Evolutionary conservation across 2,888 invertebrate species (phyloP), one percentile per base, ranked within the genome.

Genomic region (Thereva nobilitata): DNA sequence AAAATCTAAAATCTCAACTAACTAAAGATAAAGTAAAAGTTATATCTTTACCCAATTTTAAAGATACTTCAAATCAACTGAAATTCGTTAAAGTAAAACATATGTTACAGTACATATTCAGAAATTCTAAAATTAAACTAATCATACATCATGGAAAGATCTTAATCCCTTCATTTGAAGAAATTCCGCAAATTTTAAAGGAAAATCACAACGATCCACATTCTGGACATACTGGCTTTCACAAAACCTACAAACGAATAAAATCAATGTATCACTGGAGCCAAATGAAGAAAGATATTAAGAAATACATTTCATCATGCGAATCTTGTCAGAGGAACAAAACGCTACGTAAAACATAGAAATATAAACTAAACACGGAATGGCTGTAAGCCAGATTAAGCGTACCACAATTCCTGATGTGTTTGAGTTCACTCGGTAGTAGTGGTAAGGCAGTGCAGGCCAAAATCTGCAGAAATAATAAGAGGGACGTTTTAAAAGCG

Each of bases 311-410:
- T 41, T 73, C 74, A 69, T 67, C 38, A n/a, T 77, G 76, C 67
- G 67, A 72, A 49, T 66, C 70, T 9, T 77, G 76, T 70, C 74
- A 76, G 56, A 68, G 64, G 35, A 52, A 61, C 50, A 73, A 71
- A 69, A 56, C 56, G 7, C 2, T 10, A 6, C 23, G 44, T 2
- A 44, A n/a, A n/a, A n/a, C n/a, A n/a, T n/a, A n/a, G n/a, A n/a
- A n/a, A n/a, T n/a, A n/a, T n/a, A n/a, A n/a, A n/a, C n/a, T n/a
- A n/a, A n/a, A n/a, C n/a, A n/a, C n/a, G n/a, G n/a, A n/a, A n/a
- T n/a, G n/a, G n/a, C n/a, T n/a, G n/a, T n/a, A n/a, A n/a, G n/a
- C n/a, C n/a, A n/a, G n/a, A n/a, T n/a, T n/a, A n/a, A n/a, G n/a
- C n/a, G n/a, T n/a, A n/a, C n/a, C n/a, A n/a, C n/a, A n/a, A n/a